Conservation (phyloP, 2,113 vertebrate species). For the Peucedramus taeniatus region DNA sequence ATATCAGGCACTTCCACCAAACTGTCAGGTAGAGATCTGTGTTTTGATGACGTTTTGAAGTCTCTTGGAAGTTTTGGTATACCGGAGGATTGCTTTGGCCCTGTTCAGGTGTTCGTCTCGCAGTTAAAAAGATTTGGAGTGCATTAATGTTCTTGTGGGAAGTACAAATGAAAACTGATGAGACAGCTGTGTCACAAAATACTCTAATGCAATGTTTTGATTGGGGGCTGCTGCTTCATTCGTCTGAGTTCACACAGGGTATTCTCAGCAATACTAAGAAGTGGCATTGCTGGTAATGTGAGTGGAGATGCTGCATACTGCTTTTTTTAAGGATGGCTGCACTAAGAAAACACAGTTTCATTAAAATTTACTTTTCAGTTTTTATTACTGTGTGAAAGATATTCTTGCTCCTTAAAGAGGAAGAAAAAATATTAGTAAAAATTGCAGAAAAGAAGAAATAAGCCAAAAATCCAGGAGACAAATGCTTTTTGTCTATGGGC, state of each 20-base stretch:
- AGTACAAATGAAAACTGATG: not conserved
- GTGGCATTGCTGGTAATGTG: not conserved
- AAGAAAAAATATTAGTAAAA: not conserved
- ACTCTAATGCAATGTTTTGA: fast-evolving
- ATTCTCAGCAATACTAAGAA: not conserved
- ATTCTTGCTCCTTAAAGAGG: not conserved
- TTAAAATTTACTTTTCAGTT: not conserved
- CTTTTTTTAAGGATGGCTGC: not conserved
- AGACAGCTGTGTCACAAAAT: not conserved
- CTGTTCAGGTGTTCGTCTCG: not conserved
- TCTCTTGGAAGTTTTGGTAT: not conserved
- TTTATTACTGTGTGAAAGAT: not conserved
- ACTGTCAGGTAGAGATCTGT: not conserved
- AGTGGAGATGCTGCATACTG: not conserved
- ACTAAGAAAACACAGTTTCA: not conserved
- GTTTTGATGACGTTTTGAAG: not conserved
- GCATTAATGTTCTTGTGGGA: not conserved
- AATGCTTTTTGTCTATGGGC: not conserved
- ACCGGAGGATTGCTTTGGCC: not conserved
- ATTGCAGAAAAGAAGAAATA: not conserved
- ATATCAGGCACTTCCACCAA: not conserved
- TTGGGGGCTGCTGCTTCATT: not conserved
- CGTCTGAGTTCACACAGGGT: not conserved
- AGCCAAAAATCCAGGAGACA: not conserved
- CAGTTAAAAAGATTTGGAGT: not conserved